These are phyloP conservation scores for Coregonus sp. DNA, from an alignment of 2,797 vertebrate species.

Conservation along the genomic window DNA sequence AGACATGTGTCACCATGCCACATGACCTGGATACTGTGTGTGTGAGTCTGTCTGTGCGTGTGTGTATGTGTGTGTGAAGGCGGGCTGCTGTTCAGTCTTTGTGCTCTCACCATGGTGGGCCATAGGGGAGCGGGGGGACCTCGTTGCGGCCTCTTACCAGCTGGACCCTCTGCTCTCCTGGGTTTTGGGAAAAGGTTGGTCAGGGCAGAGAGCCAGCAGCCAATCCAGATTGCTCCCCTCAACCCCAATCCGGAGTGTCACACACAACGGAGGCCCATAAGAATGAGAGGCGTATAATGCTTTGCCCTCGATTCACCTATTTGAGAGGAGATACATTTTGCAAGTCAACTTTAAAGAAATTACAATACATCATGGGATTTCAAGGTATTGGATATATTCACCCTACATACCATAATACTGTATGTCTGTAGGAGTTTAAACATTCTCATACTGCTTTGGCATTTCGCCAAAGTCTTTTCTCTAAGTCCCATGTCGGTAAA, in stretches of 20 bases:
- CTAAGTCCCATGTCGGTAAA: conserved; percentile 23
- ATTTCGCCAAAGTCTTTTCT: neutral
- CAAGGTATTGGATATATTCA: no score
- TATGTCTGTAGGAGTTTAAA: neutral
- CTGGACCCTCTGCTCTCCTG: neutral
- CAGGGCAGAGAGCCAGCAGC: neutral
- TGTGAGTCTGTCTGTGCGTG: conserved; percentile 1
- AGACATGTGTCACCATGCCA: neutral
- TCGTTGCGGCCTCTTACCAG: neutral
- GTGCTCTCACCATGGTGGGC: neutral
- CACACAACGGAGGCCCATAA: neutral
- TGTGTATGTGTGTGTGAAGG: conserved; percentile 7
- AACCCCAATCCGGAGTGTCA: neutral
- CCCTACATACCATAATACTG: no score
- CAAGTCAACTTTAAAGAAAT: neutral
- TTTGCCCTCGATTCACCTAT: neutral
- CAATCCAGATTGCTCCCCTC: neutral
- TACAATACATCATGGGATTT: neutral
- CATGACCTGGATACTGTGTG: conserved; percentile 10
- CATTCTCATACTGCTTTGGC: neutral
- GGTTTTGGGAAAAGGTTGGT: neutral
- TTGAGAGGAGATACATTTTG: neutral
- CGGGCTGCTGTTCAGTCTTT: neutral
- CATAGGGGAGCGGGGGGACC: neutral
- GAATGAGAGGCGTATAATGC: neutral